Conservation (phyloP, 1,140 invertebrate genomes). For the Drosophila equinoxialis region DNA sequence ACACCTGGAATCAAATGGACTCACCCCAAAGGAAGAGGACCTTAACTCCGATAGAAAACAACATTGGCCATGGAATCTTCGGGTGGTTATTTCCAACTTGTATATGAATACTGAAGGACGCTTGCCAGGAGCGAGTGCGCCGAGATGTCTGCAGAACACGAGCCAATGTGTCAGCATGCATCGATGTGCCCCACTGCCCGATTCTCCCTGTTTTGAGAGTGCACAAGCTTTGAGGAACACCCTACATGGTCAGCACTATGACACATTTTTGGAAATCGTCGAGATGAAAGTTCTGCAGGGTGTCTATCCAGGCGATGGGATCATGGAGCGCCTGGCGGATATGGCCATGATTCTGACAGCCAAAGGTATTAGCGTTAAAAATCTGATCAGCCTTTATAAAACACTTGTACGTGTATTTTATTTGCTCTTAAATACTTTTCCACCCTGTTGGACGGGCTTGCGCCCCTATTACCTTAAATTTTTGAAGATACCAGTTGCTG, state of each 20-base stretch:
- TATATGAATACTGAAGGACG: slow-evolving; percentile 59
- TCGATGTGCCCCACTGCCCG: slow-evolving; percentile 51
- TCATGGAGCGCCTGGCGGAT: slow-evolving; percentile 54
- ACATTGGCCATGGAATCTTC: slow-evolving; percentile 50
- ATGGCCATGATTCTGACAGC: slow-evolving; percentile 58
- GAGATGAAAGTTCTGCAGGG: slow-evolving; percentile 53
- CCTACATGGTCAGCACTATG: slow-evolving; percentile 54
- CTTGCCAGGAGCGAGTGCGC: slow-evolving; percentile 50
- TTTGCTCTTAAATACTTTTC: slow-evolving; percentile 59
- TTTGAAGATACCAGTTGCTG: slow-evolving; percentile 26
- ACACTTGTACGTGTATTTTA: slow-evolving; percentile 48
- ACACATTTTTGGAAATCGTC: slow-evolving; percentile 59
- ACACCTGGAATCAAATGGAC: too few relatives aligned
- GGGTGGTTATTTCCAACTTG: slow-evolving; percentile 58
- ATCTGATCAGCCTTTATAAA: slow-evolving; percentile 42
- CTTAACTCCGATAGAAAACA: background rate
- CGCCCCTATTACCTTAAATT: slow-evolving; percentile 67
- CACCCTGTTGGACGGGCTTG: slow-evolving; percentile 65
- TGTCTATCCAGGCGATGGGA: slow-evolving; percentile 50
- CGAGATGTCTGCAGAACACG: slow-evolving; percentile 59
- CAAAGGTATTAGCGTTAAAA: slow-evolving; percentile 36
- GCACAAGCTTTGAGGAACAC: slow-evolving; percentile 47
- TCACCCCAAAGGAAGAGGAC: background rate
- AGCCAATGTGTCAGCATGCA: slow-evolving; percentile 49
- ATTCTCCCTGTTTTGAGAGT: slow-evolving; percentile 46